phyloP scores from a whole-genome alignment of 2,797 vertebrate genomes.

The Meriones psammophilus region DNA sequence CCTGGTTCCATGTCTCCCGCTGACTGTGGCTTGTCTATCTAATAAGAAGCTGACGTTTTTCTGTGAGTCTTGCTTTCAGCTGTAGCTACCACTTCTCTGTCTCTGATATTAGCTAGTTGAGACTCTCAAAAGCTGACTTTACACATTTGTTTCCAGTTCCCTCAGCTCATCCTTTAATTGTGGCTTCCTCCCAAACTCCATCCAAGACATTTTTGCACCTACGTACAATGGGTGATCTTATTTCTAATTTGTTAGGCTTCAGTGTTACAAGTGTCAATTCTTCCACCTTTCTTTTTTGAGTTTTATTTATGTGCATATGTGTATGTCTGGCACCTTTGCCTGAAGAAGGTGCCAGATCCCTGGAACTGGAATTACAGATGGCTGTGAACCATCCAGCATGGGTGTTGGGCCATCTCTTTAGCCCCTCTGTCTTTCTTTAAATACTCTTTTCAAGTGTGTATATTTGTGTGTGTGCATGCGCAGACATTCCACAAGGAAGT shows the following conservation, averaged over 20 bases:
- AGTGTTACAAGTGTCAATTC: not conserved
- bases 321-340: not conserved
- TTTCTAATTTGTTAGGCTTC: not conserved
- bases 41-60: not conserved
- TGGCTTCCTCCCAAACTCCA: not conserved
- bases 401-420: not conserved
- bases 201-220: not conserved
- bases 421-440: not conserved
- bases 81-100: not conserved
- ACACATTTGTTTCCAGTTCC: not conserved
- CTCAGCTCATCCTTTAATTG: not conserved
- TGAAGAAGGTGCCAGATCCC: not conserved
- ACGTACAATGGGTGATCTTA: not conserved
- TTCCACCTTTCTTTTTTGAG: not conserved
- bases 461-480: not conserved
- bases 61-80: not conserved
- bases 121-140: not conserved
- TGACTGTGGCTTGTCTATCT: not conserved
- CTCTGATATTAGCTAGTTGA: not conserved
- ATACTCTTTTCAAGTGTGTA: not conserved
- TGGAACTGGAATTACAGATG: not conserved
- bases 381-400: not conserved
- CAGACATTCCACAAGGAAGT: not conserved
- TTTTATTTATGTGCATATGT: not conserved
- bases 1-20: not conserved